Evolutionary conservation across 1,140 invertebrate genomes (phyloP).

Genomic region (Cephus cinctus): DNA sequence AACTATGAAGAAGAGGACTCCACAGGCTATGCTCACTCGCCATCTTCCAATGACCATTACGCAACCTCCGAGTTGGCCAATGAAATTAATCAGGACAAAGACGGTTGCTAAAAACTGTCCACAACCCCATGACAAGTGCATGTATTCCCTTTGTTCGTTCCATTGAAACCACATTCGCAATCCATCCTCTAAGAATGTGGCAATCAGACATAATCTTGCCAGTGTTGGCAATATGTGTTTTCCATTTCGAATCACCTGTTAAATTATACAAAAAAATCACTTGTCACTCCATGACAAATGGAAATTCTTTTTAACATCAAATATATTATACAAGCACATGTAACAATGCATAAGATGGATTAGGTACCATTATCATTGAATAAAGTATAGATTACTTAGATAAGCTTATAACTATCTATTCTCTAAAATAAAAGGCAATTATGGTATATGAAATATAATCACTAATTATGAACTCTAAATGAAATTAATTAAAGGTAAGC

Average conservation of each 20-base stretch:
- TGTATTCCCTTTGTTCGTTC: constrained; percentile 97
- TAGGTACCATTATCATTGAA: not conserved
- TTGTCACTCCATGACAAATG: constrained; percentile 10
- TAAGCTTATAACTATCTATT: not conserved
- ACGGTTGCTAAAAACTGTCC: constrained; percentile 88
- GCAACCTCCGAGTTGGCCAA: constrained; percentile 94
- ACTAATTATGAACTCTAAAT: no score
- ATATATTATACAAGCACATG: not conserved
- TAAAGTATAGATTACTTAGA: not conserved
- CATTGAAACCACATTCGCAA: constrained; percentile 99
- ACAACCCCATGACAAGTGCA: constrained; percentile 98
- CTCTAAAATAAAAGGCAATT: not conserved
- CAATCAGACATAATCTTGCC: constrained; percentile 95
- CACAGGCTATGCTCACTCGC: constrained; percentile 93
- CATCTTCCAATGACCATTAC: constrained; percentile 92
- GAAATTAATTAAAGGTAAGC: no score
- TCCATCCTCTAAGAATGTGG: constrained; percentile 99
- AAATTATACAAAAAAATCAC: constrained; percentile 23
- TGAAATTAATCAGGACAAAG: constrained; percentile 91
- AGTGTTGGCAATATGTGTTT: constrained; percentile 94
- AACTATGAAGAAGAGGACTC: constrained; percentile 94
- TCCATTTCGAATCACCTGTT: constrained; percentile 85
- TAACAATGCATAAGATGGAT: not conserved
- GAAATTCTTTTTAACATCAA: not conserved
- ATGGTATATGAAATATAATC: no score